Base-by-base conservation (phyloP, 1,140 invertebrate species). In the Drosophila sturtevanti region DNA sequence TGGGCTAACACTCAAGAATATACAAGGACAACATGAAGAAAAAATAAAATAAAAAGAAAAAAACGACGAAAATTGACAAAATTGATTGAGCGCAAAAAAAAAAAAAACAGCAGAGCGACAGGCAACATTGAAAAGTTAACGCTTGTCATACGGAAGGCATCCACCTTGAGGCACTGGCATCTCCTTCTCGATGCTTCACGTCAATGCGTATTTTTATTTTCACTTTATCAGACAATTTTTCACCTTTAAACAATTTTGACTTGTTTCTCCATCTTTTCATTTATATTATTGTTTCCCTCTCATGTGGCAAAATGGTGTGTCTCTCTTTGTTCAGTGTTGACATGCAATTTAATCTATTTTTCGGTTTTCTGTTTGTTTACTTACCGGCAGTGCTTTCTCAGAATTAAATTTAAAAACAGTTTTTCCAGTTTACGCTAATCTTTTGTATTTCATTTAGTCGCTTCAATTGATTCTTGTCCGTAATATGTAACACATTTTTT, bases 51-150 rank as follows among this genome's bases (percentile, higher is more conserved):
- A 31, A 52, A 21, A 35, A 52, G 16, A 35, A 16, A 69, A 41
- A 65, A 38, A 44, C 35, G 14, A 70, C 37, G 52, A 72, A 84
- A 84, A 84, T 79, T 72, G 73, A 84, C 68, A 71, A 77, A 85
- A 85, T 85, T 85, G 81, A 85, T 85, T 85, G 81, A 85, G 81
- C 81, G 64, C 62, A 64, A 61, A 54, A 67, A 77, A 68, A 58
- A 54, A 64, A 61, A 48, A 67, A 69, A 68, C 62, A 54, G 48
- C 62, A 48, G 38, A 44, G 34, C 18, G 62, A 14, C n/a, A 58
- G 62, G 60, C 72, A 78, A 70, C 72, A 63, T 62, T 64, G 75
- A 71, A 66, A 78, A 70, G 67, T 71, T 70, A 66, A 78, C 75
- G 63, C 71, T 67, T 71, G 67, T 78, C 75, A 74, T 70, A 63